A percentile compares a stretch with the other conserved stretches of the same genome.
Conservation (phyloP, 2,888 invertebrate species). For the Hirudinaria manillensis region DNA sequence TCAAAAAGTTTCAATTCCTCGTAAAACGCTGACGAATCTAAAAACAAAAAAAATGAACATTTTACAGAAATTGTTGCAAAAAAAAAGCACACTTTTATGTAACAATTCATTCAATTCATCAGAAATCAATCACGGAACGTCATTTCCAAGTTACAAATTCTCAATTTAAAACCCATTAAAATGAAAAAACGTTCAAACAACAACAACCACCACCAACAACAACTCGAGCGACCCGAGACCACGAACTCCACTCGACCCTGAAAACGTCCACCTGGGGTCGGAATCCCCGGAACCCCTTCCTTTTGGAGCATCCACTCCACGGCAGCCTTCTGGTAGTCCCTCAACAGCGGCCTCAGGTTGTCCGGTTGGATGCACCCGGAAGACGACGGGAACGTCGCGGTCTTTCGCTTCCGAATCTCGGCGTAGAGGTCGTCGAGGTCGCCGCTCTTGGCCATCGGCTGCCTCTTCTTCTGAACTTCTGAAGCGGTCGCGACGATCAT, state of each 20-base stretch:
- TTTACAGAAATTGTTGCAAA: neutral
- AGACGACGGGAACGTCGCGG: conserved; percentile 24
- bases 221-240: too few relatives aligned
- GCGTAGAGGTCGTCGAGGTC: conserved; percentile 46
- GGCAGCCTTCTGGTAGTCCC: conserved; percentile 65
- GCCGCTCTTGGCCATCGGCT: neutral
- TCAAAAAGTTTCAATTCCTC: neutral
- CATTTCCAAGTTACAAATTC: neutral
- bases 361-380: conserved; percentile 44
- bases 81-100: too few relatives aligned
- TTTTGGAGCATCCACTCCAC: conserved; percentile 66
- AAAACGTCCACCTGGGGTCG: neutral
- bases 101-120: too few relatives aligned
- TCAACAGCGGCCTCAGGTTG: conserved; percentile 58
- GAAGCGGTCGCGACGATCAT: neutral
- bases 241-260: too few relatives aligned
- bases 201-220: too few relatives aligned
- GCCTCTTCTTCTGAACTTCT: conserved; percentile 1
- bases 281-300: conserved; percentile 59
- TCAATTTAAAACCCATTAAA: conserved; percentile 1
- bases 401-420: conserved; percentile 46
- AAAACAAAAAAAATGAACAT: neutral
- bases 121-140: too few relatives aligned
- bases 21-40: neutral
- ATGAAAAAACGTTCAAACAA: neutral